A percentile compares a stretch with the other conserved stretches of the same genome.
Conservation (phyloP, 2,113 vertebrate genomes). For the Plecotus auritus region DNA sequence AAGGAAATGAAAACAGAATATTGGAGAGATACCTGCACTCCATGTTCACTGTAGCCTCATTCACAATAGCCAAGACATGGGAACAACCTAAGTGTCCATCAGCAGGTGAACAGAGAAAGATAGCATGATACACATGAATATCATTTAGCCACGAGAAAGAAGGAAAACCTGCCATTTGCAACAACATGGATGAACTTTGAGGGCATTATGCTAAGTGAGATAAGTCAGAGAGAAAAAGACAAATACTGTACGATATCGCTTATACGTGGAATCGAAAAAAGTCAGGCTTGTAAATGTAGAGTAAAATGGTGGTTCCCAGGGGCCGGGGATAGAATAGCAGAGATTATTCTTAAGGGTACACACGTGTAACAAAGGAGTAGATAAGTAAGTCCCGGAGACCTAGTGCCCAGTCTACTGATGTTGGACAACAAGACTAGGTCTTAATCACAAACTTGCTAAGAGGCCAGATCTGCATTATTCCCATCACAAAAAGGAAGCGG, state of each 20-base stretch:
- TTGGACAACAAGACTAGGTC: background rate
- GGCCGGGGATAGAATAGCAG: background rate
- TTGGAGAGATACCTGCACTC: too few relatives aligned
- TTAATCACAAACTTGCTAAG: background rate
- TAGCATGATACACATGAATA: fast-evolving
- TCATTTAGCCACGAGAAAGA: background rate
- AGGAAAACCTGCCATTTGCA: background rate
- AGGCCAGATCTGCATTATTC: background rate
- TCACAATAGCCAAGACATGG: too few relatives aligned
- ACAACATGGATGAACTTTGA: background rate
- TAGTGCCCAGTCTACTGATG: background rate
- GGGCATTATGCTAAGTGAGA: background rate
- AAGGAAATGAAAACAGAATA: background rate
- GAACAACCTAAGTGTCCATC: background rate
- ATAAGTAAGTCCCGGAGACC: background rate
- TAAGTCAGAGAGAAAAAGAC: background rate
- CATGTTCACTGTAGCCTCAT: too few relatives aligned
- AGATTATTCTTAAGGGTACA: background rate
- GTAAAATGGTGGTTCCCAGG: background rate
- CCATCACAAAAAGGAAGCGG: background rate
- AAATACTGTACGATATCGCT: too few relatives aligned
- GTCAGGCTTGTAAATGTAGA: background rate
- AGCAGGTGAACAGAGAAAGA: too few relatives aligned
- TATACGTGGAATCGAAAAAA: background rate
- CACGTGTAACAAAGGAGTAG: background rate